Evolutionary conservation across 2,797 vertebrate genomes (phyloP), one percentile per base, ranked within the genome.

Genomic region (Petrocephalus sullivani): DNA sequence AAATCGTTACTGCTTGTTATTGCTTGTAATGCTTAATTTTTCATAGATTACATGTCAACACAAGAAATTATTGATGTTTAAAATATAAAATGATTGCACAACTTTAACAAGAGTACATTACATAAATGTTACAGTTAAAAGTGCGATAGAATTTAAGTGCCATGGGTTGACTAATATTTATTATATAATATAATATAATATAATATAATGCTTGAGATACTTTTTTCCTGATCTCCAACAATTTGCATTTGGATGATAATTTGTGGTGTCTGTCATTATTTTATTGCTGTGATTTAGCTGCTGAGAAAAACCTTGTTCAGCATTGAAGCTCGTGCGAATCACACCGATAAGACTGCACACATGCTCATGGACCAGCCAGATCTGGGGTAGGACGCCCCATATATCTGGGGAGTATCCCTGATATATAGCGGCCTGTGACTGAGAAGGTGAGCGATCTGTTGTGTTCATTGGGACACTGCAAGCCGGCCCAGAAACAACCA

Each of bases 31-130:
- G 64, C 64, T 71, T 71, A 14, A 71, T 71, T 71, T 71, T 37
- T 37, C 28, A 71, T 71, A 71, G 64, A 71, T 16, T 71, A 37
- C 5, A 37, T 16, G 64, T 71, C 4, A 28, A 37, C 28, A 37
- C 64, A 71, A 71, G 12, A 71, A 71, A 51, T 71, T 71, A 71
- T 71, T 71, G 46, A 81, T 81, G 37, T 81, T 81, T 81, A 81
- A 81, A 81, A 14, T 49, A 81, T n/a, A 9, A 81, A 81, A 81
- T 49, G 16, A 81, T 81, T 19, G 19, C 16, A 19, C 33, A 81
- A 46, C 19, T 2, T n/a, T 37, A 41, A 49, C 71, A 16, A 6
- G 28, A 6, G 33, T 46, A 78, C 71, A 41, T 37, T 49, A 37
- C 37, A 81, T 81, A 49, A 49, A 81, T 41, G 46, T 19, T 81